Evolutionary conservation across 2,797 vertebrate species (phyloP), one percentile per base, ranked within the genome.

Genomic region (Pseudopleuronectes americanus): DNA sequence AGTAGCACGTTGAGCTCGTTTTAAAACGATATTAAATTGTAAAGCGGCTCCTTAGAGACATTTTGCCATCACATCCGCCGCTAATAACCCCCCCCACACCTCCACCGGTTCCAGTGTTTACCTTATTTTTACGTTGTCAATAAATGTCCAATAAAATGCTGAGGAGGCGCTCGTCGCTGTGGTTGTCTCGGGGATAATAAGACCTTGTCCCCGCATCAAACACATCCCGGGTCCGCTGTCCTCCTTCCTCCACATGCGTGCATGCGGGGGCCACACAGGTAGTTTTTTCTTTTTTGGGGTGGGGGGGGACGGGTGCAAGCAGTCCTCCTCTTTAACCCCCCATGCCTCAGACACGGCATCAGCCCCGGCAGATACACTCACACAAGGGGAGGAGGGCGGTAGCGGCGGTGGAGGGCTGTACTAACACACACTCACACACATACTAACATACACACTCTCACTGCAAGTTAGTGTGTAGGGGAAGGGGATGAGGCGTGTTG

Each of bases 201-300:
- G 55, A 53, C 43, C 14, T 45, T 56, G 63, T 77, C 71, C 73
- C 54, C 54, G 90, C 89, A 73, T 92, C 92, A 80, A 83, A 91
- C 90, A 90, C 89, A 93, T 92, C 93, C 91, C 77, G 9, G 17
- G 82, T 77, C 79, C 84, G 76, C 86, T 89, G 92, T 94, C 91
- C 92, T 84, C 89, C 12, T 38, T 38, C 12, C 36, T 45, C 43
- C 43, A 45, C 43, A 45, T 45, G 43, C 43, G 17, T 45, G 17
- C 89, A 84, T 84, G 80, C 89, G 74, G 94, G 87, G 96, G 96
- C 96, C 96, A 97, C 97, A 98, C 97, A 98, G 96, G 96, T 97
- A 97, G 96, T 89, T 62, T 45, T 45, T 45, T 45, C 14, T 41
- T 17, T 17, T 16, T 14, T 5, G 43, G 43, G 43, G 43, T 14